Evolutionary conservation across 2,797 vertebrate species (phyloP).

Genomic region (Malacoraja senta): DNA sequence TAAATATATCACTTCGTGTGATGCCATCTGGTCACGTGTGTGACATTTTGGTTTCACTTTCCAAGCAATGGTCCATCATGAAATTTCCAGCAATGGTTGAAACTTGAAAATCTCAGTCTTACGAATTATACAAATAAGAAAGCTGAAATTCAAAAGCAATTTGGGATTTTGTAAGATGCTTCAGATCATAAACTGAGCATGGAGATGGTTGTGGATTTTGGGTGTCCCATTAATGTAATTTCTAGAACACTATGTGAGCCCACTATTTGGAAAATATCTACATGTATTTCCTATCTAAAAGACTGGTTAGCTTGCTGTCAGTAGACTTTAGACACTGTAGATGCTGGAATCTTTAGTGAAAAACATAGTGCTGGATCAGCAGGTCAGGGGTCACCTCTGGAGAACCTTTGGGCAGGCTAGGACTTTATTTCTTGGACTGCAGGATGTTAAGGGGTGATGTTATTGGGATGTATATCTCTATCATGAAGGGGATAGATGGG

Average conservation of each 20-base stretch:
- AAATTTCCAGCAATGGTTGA: neutral
- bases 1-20: too few relatives aligned
- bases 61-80: neutral
- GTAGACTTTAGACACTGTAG: neutral
- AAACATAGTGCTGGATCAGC: too few relatives aligned
- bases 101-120: too few relatives aligned
- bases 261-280: neutral
- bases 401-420: too few relatives aligned
- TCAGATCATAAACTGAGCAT: neutral
- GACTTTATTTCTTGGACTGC: too few relatives aligned
- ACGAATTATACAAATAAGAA: neutral
- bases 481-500: too few relatives aligned
- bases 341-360: too few relatives aligned
- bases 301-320: neutral
- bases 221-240: neutral
- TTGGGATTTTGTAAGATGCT: neutral
- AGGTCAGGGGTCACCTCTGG: too few relatives aligned
- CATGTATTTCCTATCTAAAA: neutral
- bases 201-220: neutral
- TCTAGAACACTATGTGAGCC: neutral
- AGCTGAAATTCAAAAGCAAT: neutral
- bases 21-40: too few relatives aligned
- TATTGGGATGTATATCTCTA: too few relatives aligned
- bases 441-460: too few relatives aligned
- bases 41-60: too few relatives aligned